phyloP scores from a whole-genome alignment of 2,113 vertebrate genomes.

The Megalops atlanticus region DNA sequence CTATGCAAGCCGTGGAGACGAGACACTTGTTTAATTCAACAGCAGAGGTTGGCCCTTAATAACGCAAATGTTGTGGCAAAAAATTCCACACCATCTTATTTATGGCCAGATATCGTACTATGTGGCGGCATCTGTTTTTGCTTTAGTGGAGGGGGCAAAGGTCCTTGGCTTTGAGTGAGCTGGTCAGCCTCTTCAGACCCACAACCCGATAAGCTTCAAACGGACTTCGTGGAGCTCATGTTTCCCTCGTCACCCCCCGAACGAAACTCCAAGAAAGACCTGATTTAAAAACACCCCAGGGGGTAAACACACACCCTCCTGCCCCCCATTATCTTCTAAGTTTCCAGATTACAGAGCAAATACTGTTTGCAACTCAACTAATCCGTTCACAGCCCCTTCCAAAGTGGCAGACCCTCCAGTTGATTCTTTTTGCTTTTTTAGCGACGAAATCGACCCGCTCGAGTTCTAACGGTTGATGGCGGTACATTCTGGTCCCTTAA shows the following conservation, averaged over 20 bases:
- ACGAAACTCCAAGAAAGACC: constrained; percentile 37
- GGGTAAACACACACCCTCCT: constrained; percentile 24
- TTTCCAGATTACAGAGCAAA: constrained; percentile 49
- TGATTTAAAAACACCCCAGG: constrained; percentile 47
- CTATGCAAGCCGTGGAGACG: background rate
- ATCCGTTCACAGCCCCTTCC: constrained; percentile 49
- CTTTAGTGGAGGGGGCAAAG: constrained; percentile 72
- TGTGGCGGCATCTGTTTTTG: constrained; percentile 75
- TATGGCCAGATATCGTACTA: constrained; percentile 73
- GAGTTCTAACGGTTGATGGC: background rate
- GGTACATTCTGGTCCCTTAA: no score
- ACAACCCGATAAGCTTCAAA: constrained; percentile 72
- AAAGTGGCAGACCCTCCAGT: background rate
- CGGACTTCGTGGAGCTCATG: constrained; percentile 64
- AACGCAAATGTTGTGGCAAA: constrained; percentile 42
- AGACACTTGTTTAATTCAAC: constrained; percentile 9
- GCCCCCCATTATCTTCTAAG: background rate
- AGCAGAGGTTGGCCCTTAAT: background rate
- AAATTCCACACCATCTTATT: constrained; percentile 65
- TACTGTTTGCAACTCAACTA: constrained; percentile 36
- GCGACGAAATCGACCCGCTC: background rate
- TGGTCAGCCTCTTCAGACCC: constrained; percentile 76
- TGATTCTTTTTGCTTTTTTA: background rate
- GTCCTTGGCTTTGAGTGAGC: constrained; percentile 78
- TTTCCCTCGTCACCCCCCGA: constrained; percentile 62